Evolutionary conservation across 2,888 invertebrate genomes (phyloP), one percentile per base, ranked within the genome.

Genomic region (Tigriopus californicus): DNA sequence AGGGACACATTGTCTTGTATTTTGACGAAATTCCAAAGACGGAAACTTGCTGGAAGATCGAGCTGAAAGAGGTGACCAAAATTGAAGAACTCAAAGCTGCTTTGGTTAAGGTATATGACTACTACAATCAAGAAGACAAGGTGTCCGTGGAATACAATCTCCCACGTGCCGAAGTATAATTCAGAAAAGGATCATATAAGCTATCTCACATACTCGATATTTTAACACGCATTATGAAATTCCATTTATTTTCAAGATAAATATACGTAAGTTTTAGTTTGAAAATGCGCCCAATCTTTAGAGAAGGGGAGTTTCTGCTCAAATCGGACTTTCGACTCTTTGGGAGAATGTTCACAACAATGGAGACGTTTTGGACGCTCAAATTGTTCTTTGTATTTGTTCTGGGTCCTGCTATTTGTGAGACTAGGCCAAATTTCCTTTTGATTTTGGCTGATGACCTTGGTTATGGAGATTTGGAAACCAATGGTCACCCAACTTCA

Each of bases 401-500:
- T 33, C 33, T 33, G 3, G 33, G 33, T 8, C 33, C 8, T 33
- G 3, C 8, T 3, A 5, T 3, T 33, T 33, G 33, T 33, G 33
- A 33, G 33, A 8, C 33, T 5, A 52, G 15, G 20, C 63, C 63
- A 10, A 63, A 63, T 33, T 48, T 63, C n/a, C 20, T 63, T 15
- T 1, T 63, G 6, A 24, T 63, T 12, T 33, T 62, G 15, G 63
- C 61, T 6, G 63, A 63, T 60, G 63, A 63, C 52, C 55, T 63
- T 6, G 63, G 63, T 10, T 63, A 59, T 25, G 63, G 62, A 15
- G 63, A 63, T 59, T 57, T 63, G 12, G 46, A 61, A 33, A 49
- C 47, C 49, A 58, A 60, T 10, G 63, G 63, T 33, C 63, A 63
- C 40, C 63, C 63, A 4, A 61, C 61, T 3, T 63, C 63, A 44